Base-by-base conservation (phyloP, 2,888 invertebrate species). In the Mesorhabditis belari region DNA sequence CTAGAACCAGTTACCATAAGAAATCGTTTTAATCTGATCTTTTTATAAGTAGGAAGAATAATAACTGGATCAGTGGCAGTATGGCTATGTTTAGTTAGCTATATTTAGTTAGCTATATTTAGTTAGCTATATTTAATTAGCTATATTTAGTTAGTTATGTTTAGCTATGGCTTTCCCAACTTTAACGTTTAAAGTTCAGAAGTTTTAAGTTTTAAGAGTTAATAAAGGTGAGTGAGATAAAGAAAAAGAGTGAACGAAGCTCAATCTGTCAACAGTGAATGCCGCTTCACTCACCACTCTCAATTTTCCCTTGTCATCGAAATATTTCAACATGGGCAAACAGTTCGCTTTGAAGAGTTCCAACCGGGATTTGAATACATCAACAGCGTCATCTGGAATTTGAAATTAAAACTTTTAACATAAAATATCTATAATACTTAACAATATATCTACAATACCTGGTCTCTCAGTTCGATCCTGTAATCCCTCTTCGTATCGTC, bases 321-420 rank as follows among this genome's bases (percentile, higher is more conserved):
- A 83, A 1, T 85, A 86, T 83, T 91, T 91, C 60, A 93, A 85
- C 90, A 92, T 90, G 1, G 92, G 92, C 72, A 93, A 84, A 1
- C 91, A 90, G 61, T 89, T 87, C 77, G 91, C 90, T 0, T 92
- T 86, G 84, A 93, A 93, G 64, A 90, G 86, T 81, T 90, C 90
- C 57, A 93, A 84, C 27, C 92, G 85, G 61, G 89, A 85, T 49
- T 90, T 85, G 82, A 92, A 91, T 0, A 91, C 90, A 6, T 89
- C 88, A 25, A 90, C 89, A 6, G 88, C 89, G 83, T 92, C 92
- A 80, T 92, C 92, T 17, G 58, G 28, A 68, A 61, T 4, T 44
- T 1, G 9, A n/a, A n/a, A n/a, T 17, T 25, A 53, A 28, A 58
- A 4, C 12, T 2, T n/a, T 49, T 0, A 12, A 26, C 24, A 12